These are phyloP conservation scores for Agrochola macilenta DNA, from an alignment of 2,888 invertebrate species.

Conservation along the genomic window DNA sequence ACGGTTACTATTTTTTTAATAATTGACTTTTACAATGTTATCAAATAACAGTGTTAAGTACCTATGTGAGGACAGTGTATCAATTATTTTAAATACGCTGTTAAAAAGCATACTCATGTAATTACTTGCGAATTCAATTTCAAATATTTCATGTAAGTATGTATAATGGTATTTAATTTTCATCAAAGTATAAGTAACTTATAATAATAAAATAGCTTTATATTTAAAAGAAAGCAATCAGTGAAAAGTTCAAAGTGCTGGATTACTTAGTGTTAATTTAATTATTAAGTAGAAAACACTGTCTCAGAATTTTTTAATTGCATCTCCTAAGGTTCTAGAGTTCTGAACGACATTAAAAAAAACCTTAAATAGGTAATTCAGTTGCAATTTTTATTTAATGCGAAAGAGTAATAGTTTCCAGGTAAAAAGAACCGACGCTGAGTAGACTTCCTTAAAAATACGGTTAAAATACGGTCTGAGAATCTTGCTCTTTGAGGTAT, in stretches of 20 bases:
- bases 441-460: neutral
- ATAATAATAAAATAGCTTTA: neutral
- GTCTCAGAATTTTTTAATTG: neutral
- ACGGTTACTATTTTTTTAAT: no score
- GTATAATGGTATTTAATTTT: neutral
- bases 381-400: neutral
- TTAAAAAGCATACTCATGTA: neutral
- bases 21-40: no score
- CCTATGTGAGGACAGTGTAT: no score
- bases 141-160: neutral
- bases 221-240: neutral
- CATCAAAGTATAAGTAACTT: neutral
- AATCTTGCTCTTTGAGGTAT: neutral
- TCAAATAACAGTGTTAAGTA: no score
- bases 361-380: neutral
- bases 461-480: no score
- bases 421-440: slow-evolving; percentile 5
- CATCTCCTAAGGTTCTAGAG: neutral
- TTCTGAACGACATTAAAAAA: neutral
- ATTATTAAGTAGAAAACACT: neutral
- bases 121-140: neutral
- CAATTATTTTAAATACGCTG: neutral
- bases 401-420: neutral
- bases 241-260: neutral
- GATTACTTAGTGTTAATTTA: neutral